Base-by-base conservation (phyloP, 2,113 vertebrate genomes). In the Ctenomys sociabilis region DNA sequence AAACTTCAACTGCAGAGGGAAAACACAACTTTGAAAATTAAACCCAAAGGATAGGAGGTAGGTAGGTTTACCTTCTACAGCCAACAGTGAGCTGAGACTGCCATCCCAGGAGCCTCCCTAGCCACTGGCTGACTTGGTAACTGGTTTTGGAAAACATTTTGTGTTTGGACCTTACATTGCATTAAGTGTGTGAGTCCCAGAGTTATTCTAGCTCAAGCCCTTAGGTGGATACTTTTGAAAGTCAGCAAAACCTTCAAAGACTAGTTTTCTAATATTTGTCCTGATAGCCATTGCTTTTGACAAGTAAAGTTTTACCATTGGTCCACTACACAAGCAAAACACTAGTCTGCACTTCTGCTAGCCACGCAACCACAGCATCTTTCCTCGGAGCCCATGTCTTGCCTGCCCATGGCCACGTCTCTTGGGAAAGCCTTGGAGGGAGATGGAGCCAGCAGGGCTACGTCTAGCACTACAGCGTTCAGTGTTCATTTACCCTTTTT, bases 271-370 rank as follows among this genome's bases (percentile, higher is more conserved):
- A 37, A 10, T 88, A 68, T 73, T 68, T 52, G 28, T 37, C 54
- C 37, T 37, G 68, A 37, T 12, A 75, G 13, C 35, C 77, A 90
- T 95, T 94, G 77, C 43, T 95, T 59, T 59, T 88, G 57, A 88
- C 43, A 59, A 75, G 68, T 94, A 83, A 72, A 92, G 87, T 16
- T 57, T 93, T 70, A 40, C 40, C 61, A 61, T 77, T 57, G 7
- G 17, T 87, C 26, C 90, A 49, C 93, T 30, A 66, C 37, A 78
- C 91, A 82, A 43, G 54, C 30, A 43, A 84, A 88, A 52, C 35
- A 17, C 57, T 59, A 61, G 59, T 7, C 24, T 24, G 24, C 61
- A 30, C 24, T 78, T 59, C 85, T 59, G 21, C 73, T 32, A 54
- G 70, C 54, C 13, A 0, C 13, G 35, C 4, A 52, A 26, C 45